Evolutionary conservation across 2,797 vertebrate genomes (phyloP), one percentile per base, ranked within the genome.

Genomic region (Arnoldichthys spilopterus): DNA sequence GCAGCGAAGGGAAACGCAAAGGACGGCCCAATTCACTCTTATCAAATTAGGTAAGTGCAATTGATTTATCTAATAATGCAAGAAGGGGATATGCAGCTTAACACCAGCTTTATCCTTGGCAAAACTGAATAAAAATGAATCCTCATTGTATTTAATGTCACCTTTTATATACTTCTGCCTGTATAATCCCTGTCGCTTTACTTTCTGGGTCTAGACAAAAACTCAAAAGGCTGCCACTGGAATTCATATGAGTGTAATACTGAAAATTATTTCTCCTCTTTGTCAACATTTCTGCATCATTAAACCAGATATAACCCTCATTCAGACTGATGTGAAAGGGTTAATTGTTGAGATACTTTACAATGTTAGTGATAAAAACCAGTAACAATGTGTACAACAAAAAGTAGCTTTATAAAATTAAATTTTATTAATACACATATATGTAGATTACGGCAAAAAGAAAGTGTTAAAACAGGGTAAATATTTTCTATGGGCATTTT

Each of bases 21-120:
- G 70, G 73, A 51, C 18, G 40, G 40, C 26, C 67, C 56, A 26
- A 67, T 79, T 79, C 40, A 67, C 71, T 77, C 64, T 83, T 81
- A 85, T 85, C 75, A 82, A 74, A 77, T 86, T 84, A 83, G 69
- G 83, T 83, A 77, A 80, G 78, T 77, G 72, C 74, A 82, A 80
- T 80, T 80, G 80, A 82, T 82, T 83, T 76, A 70, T 79, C 74
- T 73, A 62, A 76, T n/a, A 68, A 77, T 26, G 28, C 32, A 68
- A 73, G 56, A 37, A 85, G 30, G 30, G 54, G 18, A 78, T 70
- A 56, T 79, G 73, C 40, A 79, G 80, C 61, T 76, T 70, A 80
- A 70, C 11, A 40, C 22, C 56, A 49, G 77, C 56, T 26, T 78
- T 76, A 73, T 78, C 58, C 64, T 73, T 49, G 43, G 67, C 66